Conservation (phyloP, 1,140 invertebrate genomes). For the Stegodyphus mimosarum region DNA sequence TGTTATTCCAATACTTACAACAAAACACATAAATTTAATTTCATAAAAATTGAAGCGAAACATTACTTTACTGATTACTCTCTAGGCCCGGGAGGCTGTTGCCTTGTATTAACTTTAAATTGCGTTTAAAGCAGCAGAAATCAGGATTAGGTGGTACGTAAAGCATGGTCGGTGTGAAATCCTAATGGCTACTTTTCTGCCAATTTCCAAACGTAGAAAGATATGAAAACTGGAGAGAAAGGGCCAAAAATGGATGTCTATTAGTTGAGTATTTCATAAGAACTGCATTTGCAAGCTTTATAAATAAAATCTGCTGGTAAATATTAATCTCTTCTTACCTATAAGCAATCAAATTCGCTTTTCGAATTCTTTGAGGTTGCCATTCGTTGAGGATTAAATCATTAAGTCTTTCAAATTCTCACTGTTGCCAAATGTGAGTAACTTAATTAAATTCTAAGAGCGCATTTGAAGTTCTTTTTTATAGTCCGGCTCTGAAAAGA, state of each 20-base stretch:
- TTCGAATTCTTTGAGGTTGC: neutral
- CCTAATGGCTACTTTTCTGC: too few species aligned
- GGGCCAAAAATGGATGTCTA: too few species aligned
- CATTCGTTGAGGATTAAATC: neutral
- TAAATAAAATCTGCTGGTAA: neutral
- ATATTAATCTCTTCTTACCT: neutral
- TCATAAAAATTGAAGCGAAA: neutral
- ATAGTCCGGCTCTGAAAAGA: slow-evolving; percentile 15
- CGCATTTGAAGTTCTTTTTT: neutral
- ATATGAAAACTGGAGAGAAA: too few species aligned
- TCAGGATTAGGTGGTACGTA: neutral
- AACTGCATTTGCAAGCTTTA: too few species aligned
- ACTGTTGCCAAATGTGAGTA: neutral
- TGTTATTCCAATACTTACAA: neutral
- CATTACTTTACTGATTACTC: neutral
- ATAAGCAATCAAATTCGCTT: neutral
- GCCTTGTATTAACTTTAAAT: neutral
- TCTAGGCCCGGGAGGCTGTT: neutral
- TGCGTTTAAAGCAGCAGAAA: neutral
- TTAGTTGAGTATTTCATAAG: too few species aligned
- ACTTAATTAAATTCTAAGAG: too few species aligned
- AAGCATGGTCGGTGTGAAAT: neutral
- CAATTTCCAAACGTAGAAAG: too few species aligned
- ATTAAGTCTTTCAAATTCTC: neutral
- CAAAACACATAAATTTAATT: neutral